Evolutionary conservation across 2,888 invertebrate genomes (phyloP), one percentile per base, ranked within the genome.

Genomic region (Aromia moschata): DNA sequence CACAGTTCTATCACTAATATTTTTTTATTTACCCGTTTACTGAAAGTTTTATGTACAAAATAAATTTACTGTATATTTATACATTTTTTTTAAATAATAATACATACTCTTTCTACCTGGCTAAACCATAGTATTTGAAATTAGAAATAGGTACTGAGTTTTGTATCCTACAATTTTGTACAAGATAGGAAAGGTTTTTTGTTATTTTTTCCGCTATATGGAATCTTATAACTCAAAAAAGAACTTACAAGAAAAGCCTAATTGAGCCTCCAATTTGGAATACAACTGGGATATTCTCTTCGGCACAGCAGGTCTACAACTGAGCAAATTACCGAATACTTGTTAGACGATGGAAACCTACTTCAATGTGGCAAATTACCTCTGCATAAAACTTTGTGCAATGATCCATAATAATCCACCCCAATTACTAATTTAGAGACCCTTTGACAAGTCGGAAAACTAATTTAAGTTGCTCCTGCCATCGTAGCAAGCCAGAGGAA

Each of bases 391-490:
- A 58, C 51, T 38, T 49, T 52, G 57, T 43, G 62, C 60, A 65
- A 68, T 65, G 62, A 70, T 58, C 62, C 62, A 61, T 65, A 56
- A 62, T 60, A 64, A 68, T 62, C 56, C 60, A 60, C 70, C 69
- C 60, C 68, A 69, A 72, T 70, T 67, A 68, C 67, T 68, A 70
- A 70, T 69, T 68, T 67, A 56, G 65, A 20, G 44, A 31, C 58
- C 68, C 72, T 73, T 73, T 74, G 71, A 72, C 60, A 65, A 62
- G 53, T 62, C 37, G 55, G 40, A 67, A 33, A 72, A 70, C 66
- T 69, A 70, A 70, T 72, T 71, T 71, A 70, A 68, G 65, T 67
- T 62, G 55, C 58, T 55, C 63, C 62, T 60, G 25, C 25, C 4
- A 25, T 25, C 4, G 3, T 25, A 5, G 25, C 3, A 25, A 3